A percentile compares a stretch with the other conserved stretches of the same genome.
Conservation (phyloP, 2,888 invertebrate species). For the Limnephilus lunatus region DNA sequence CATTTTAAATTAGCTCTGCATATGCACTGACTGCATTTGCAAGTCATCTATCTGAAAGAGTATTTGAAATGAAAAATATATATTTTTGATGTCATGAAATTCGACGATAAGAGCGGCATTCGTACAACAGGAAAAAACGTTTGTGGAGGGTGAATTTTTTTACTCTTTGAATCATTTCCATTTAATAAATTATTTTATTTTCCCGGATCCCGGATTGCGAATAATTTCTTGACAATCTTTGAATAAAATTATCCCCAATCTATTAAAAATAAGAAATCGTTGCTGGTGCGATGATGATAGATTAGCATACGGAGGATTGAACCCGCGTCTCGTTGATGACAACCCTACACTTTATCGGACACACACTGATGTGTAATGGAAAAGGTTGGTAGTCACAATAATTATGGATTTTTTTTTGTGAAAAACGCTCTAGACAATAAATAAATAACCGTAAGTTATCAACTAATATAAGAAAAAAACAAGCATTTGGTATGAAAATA, state of each 20-base stretch:
- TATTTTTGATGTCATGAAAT: not conserved
- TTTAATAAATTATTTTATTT: not conserved
- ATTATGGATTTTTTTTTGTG: not conserved
- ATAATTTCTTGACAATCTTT: too few relatives aligned
- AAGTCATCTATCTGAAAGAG: not conserved
- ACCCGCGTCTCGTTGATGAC: too few relatives aligned
- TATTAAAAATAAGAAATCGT: too few relatives aligned
- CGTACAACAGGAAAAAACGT: not conserved
- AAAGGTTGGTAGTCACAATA: too few relatives aligned
- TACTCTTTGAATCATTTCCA: not conserved
- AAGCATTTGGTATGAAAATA: too few relatives aligned
- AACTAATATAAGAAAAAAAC: too few relatives aligned
- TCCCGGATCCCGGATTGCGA: too few relatives aligned
- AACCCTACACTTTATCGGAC: too few relatives aligned
- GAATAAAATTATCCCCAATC: too few relatives aligned
- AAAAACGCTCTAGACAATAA: not conserved
- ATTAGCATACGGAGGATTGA: too few relatives aligned
- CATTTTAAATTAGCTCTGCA: constrained; percentile 51
- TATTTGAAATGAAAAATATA: not conserved
- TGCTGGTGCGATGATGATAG: too few relatives aligned
- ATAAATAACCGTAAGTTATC: not conserved
- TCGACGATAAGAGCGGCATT: not conserved
- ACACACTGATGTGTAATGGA: too few relatives aligned
- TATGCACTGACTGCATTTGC: constrained; percentile 10
- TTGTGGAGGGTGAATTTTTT: not conserved